Conservation (phyloP, 2,888 invertebrate genomes). For the Adelphocoris suturalis region DNA sequence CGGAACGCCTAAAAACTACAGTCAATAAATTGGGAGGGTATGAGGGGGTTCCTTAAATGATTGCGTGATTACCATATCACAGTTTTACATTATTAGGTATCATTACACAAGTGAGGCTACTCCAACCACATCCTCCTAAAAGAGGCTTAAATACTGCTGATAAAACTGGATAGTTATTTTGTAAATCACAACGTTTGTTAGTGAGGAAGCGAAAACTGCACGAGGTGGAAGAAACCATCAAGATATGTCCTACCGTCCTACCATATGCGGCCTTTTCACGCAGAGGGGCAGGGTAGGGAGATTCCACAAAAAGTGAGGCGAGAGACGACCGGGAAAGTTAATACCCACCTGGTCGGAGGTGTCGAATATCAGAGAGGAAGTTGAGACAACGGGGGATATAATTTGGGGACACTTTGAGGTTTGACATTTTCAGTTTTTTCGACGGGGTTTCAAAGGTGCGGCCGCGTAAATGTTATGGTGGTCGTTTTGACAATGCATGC, state of each 20-base stretch:
- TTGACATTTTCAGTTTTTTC: slow-evolving; percentile 56
- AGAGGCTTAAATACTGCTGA: too few relatives aligned
- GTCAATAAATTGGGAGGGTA: too few relatives aligned
- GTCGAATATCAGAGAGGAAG: slow-evolving; percentile 2
- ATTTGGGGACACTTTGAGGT: slow-evolving; percentile 57
- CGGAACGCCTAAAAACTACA: too few relatives aligned
- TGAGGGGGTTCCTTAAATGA: too few relatives aligned
- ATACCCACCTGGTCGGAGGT: slow-evolving; percentile 14
- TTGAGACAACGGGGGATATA: background rate
- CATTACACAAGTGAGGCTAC: too few relatives aligned
- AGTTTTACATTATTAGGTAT: too few relatives aligned
- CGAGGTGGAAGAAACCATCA: background rate
- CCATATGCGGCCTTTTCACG: slow-evolving; percentile 12
- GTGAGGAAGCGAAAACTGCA: background rate
- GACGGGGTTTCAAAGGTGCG: background rate
- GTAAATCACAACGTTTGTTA: too few relatives aligned
- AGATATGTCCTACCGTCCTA: slow-evolving; percentile 26
- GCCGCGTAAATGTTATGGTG: background rate
- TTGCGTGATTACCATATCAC: too few relatives aligned
- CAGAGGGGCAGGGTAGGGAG: background rate
- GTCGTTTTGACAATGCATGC: too few relatives aligned
- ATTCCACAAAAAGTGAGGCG: background rate
- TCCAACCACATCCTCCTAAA: too few relatives aligned
- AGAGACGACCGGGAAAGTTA: slow-evolving; percentile 2
- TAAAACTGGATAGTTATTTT: too few relatives aligned